These are phyloP conservation scores for Ruditapes philippinarum DNA, from an alignment of 1,140 invertebrate species.

Conservation along the genomic window DNA sequence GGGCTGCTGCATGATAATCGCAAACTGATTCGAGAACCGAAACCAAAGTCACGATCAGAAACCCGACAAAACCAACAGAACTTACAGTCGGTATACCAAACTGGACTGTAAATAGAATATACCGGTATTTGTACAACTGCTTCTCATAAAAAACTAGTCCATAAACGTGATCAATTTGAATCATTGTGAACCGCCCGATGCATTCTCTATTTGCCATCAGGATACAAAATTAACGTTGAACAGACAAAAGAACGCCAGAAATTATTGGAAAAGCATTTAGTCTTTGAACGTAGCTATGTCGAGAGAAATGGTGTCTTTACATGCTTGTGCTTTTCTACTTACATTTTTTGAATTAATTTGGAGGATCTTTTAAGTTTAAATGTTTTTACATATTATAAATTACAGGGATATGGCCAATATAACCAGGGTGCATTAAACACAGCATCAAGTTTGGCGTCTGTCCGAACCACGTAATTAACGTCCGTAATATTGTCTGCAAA, in stretches of 20 bases:
- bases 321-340: no score
- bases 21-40: slow-evolving; percentile 95
- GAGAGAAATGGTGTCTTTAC: no score
- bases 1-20: slow-evolving; percentile 95
- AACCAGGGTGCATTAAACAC: slow-evolving; percentile 93
- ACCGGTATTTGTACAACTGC: background rate
- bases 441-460: slow-evolving; percentile 92
- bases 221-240: slow-evolving; percentile 92
- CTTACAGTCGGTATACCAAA: slow-evolving; percentile 91
- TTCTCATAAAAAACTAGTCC: slow-evolving; percentile 59
- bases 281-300: no score
- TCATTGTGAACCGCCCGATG: no score
- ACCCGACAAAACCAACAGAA: slow-evolving; percentile 92
- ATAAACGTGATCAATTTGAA: no score
- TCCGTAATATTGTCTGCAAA: slow-evolving; percentile 88
- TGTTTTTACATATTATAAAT: no score
- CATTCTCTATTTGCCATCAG: no score
- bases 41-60: slow-evolving; percentile 94
- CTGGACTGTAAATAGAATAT: slow-evolving; percentile 40
- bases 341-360: no score
- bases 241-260: no score
- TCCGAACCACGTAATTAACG: slow-evolving; percentile 90
- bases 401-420: no score
- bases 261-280: no score
- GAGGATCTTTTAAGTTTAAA: no score